Percentiles rank a stretch among this genome's conserved stretches.
phyloP scores from a whole-genome alignment of 2,797 vertebrate genomes.

The Tiaroga cobitis region DNA sequence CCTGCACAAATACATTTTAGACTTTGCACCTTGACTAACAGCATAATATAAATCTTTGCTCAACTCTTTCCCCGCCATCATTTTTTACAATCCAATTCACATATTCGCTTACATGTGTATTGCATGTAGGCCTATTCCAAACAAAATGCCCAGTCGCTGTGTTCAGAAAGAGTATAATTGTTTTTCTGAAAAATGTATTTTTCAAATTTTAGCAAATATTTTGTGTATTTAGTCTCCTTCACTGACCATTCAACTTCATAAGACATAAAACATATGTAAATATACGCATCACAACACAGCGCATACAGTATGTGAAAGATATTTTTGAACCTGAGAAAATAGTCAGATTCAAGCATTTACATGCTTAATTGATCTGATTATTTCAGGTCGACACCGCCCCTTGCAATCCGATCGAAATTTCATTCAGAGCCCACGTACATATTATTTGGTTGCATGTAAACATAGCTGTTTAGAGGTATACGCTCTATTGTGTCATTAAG shows the following conservation, averaged over 20 bases:
- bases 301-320: not conserved
- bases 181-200: not conserved
- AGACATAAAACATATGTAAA: not conserved
- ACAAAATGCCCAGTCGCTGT: not conserved
- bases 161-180: not conserved
- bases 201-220: not conserved
- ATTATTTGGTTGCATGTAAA: conserved; percentile 5
- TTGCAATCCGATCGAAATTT: not conserved
- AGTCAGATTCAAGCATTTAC: not conserved
- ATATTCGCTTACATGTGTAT: not conserved
- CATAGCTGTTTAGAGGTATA: not conserved
- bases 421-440: not conserved
- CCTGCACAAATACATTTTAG: conserved; percentile 60
- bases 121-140: not conserved
- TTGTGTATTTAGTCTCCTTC: not conserved
- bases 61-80: too few relatives aligned
- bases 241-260: not conserved
- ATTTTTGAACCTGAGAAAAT: not conserved
- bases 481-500: not conserved
- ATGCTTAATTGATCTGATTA: not conserved
- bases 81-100: not conserved
- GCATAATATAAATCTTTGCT: not conserved
- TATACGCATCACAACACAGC: not conserved
- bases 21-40: not conserved
- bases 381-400: not conserved